Percentiles rank a stretch among this genome's conserved stretches.
phyloP scores from a whole-genome alignment of 2,888 invertebrate genomes.

The Galeruca laticollis region DNA sequence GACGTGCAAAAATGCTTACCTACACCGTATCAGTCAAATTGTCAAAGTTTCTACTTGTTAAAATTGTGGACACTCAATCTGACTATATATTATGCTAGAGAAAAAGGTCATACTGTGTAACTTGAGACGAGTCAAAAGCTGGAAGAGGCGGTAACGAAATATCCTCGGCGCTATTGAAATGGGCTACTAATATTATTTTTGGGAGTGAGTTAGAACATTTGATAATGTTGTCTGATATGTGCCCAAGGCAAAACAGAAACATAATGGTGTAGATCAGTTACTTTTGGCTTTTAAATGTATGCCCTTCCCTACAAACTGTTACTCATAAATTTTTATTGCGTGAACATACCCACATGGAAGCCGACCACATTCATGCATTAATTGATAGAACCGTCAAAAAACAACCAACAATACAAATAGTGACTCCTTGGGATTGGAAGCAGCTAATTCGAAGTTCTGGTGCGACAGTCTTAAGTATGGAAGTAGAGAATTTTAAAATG shows the following conservation, averaged over 20 bases:
- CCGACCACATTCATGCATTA: background rate
- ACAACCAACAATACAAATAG: conserved; percentile 22
- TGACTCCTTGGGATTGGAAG: too few relatives aligned
- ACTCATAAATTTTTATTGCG: conserved; percentile 30
- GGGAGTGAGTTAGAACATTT: conserved; percentile 6
- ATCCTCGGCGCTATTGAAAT: conserved; percentile 47
- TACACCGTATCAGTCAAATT: conserved; percentile 32
- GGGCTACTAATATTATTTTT: conserved; percentile 25
- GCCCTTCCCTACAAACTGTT: background rate
- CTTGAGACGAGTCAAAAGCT: conserved; percentile 45
- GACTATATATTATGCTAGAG: conserved; percentile 39
- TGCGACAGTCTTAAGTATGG: too few relatives aligned
- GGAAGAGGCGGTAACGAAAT: conserved; percentile 42
- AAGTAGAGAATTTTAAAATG: conserved; percentile 12
- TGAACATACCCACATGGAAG: conserved; percentile 30
- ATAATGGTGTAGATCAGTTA: conserved; percentile 18
- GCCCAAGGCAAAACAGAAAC: conserved; percentile 33
- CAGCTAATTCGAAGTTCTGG: too few relatives aligned
- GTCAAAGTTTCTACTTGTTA: conserved; percentile 34
- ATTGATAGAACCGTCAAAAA: conserved; percentile 34
- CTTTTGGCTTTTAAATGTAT: background rate
- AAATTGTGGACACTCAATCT: conserved; percentile 30
- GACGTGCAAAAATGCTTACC: conserved; percentile 48
- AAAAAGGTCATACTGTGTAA: conserved; percentile 33
- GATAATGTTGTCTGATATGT: conserved; percentile 34